Conservation (phyloP, 2,113 vertebrate species). For the Phoxinus phoxinus region DNA sequence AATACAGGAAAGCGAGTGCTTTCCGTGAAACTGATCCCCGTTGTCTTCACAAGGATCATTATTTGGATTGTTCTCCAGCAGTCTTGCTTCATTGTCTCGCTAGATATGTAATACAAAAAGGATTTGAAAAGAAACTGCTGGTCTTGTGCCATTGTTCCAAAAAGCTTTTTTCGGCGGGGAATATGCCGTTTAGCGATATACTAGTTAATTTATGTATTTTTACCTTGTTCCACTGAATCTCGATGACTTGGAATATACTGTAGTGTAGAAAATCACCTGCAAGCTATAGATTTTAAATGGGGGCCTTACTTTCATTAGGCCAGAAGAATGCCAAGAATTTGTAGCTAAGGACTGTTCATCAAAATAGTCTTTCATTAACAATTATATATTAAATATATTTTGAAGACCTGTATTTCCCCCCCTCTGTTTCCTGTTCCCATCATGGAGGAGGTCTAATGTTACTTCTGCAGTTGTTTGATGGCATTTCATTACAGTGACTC, state of each 20-base stretch:
- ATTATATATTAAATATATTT: slow-evolving; percentile 1
- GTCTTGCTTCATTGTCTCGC: not conserved
- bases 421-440: not conserved
- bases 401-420: not conserved
- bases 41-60: not conserved
- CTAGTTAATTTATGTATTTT: slow-evolving; percentile 65
- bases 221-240: slow-evolving; percentile 53
- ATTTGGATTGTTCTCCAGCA: slow-evolving; percentile 49
- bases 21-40: not conserved
- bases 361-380: not conserved
- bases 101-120: slow-evolving; percentile 8
- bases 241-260: slow-evolving; percentile 67
- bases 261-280: too few relatives aligned
- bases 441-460: not conserved
- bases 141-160: slow-evolving; percentile 71
- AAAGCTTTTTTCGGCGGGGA: too few relatives aligned
- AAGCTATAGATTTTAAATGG: slow-evolving; percentile 48
- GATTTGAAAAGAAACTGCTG: slow-evolving; percentile 60
- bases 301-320: slow-evolving; percentile 1
- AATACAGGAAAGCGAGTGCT: not conserved
- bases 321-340: not conserved
- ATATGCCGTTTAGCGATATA: slow-evolving; percentile 68
- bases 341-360: slow-evolving; percentile 16
- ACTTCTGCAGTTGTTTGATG: not conserved
- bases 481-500: not conserved